Base-by-base conservation (phyloP, 2,797 vertebrate genomes). In the Sebastes minor region DNA sequence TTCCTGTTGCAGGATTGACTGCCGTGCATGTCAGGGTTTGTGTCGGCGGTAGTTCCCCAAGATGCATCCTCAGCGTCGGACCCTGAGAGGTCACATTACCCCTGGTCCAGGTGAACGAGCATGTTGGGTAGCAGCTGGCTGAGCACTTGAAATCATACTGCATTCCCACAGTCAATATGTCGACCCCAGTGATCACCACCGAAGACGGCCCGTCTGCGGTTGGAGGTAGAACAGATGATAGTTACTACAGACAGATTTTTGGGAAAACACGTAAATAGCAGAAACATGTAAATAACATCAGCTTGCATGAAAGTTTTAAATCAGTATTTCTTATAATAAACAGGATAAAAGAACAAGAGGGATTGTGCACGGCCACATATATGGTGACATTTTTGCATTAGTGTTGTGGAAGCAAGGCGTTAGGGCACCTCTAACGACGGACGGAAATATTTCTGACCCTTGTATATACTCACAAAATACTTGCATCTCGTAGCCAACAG, bases 401-500 rank as follows among this genome's bases (percentile, higher is more conserved):
- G 35, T 38, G 12, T 38, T 38, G 14, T 46, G 42, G 42, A 18
- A 46, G 16, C 14, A 18, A 46, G 42, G 38, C 38, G 14, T 46
- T 46, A 49, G 18, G 46, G 46, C 46, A 49, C 46, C 46, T 49
- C 46, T 20, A 49, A 49, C 2, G n/a, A 52, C 8, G 5, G 13
- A 20, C 56, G 2, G 13, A 27, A 20, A 18, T 28, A 59, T 59
- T 27, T 59, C 6, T 46, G 55, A n/a, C 20, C 56, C 18, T 10
- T 1, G 8, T 27, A 20, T 61, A 80, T 61, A 80, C 80, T 89
- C 76, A 91, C 88, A 90, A 61, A 65, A 76, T 1, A 90, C 80
- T 35, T 74, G 46, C 23, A 90, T 38, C 1, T 71, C 6, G 38
- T 87, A 86, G 46, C 53, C 66, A 8, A 57, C 13, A 33, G 84